Evolutionary conservation across 2,888 invertebrate species (phyloP).

Genomic region (Rapana venosa): DNA sequence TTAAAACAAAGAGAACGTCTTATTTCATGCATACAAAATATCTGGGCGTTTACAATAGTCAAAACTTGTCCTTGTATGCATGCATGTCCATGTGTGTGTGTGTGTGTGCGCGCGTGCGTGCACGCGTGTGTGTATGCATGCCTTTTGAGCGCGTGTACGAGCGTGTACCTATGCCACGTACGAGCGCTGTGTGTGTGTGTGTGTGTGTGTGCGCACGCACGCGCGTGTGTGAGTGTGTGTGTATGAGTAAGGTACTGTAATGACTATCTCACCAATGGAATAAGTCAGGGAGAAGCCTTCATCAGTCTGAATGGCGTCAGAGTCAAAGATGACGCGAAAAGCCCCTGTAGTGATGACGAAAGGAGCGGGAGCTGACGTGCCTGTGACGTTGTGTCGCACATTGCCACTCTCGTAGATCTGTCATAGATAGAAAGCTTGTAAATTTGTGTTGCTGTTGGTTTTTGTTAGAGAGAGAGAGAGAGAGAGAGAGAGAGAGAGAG

Average conservation of each 20-base stretch:
- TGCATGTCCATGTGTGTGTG: too few species aligned
- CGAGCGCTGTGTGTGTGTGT: constrained; percentile 14
- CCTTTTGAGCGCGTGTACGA: neutral
- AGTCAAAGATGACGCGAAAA: constrained; percentile 26
- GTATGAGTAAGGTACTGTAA: neutral
- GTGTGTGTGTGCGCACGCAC: neutral
- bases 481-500: too few species aligned
- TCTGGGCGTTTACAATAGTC: too few species aligned
- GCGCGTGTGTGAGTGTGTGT: neutral
- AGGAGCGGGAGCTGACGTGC: neutral
- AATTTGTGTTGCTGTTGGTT: too few species aligned
- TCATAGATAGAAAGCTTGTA: neutral
- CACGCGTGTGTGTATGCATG: neutral
- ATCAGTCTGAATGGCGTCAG: constrained; percentile 35
- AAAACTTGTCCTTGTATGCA: too few species aligned
- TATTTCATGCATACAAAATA: too few species aligned
- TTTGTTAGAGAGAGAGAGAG: too few species aligned
- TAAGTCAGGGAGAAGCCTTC: constrained; percentile 40
- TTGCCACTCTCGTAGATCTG: constrained; percentile 21
- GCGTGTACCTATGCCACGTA: neutral
- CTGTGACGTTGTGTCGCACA: constrained; percentile 24
- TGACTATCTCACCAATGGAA: constrained; percentile 26
- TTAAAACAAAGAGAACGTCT: too few species aligned
- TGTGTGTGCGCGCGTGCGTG: neutral
- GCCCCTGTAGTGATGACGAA: neutral